phyloP scores from a whole-genome alignment of 1,140 invertebrate species.

The Caenorhabditis brenneri region DNA sequence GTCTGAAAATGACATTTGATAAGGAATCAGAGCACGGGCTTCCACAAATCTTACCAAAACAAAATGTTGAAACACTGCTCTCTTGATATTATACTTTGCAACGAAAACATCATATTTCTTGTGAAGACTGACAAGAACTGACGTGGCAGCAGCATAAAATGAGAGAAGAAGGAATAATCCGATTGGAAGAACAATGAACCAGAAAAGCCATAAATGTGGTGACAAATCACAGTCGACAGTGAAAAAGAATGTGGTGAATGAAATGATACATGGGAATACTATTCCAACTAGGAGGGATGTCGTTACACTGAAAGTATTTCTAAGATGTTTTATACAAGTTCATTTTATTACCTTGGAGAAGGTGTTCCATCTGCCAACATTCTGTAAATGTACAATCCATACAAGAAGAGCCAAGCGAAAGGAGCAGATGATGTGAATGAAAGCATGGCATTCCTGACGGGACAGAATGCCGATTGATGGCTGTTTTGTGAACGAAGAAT shows the following conservation, averaged over 20 bases:
- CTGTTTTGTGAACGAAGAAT: slow-evolving; percentile 49
- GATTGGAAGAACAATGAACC: slow-evolving; percentile 52
- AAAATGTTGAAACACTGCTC: slow-evolving; percentile 49
- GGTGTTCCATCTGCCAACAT: slow-evolving; percentile 49
- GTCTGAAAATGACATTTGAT: slow-evolving; percentile 35
- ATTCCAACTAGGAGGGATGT: slow-evolving; percentile 51
- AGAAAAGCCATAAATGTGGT: slow-evolving; percentile 46
- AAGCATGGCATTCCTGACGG: slow-evolving; percentile 54
- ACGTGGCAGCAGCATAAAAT: slow-evolving; percentile 57
- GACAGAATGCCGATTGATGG: slow-evolving; percentile 51
- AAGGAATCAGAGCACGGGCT: background rate
- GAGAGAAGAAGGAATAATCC: slow-evolving; percentile 50
- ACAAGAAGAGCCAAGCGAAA: slow-evolving; percentile 57
- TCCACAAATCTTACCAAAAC: slow-evolving; percentile 32
- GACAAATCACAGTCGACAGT: slow-evolving; percentile 38
- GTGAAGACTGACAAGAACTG: slow-evolving; percentile 52
- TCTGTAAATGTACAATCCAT: slow-evolving; percentile 54
- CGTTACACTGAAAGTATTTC: slow-evolving; percentile 44
- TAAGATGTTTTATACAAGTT: too few species aligned
- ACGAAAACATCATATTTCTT: slow-evolving; percentile 52
- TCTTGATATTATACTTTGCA: slow-evolving; percentile 44
- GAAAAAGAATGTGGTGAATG: slow-evolving; percentile 45
- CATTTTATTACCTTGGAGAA: slow-evolving; percentile 9
- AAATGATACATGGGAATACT: slow-evolving; percentile 49
- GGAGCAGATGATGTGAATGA: slow-evolving; percentile 52